Evolutionary conservation across 2,113 vertebrate species (phyloP).

Genomic region (Delphinapterus leucas): DNA sequence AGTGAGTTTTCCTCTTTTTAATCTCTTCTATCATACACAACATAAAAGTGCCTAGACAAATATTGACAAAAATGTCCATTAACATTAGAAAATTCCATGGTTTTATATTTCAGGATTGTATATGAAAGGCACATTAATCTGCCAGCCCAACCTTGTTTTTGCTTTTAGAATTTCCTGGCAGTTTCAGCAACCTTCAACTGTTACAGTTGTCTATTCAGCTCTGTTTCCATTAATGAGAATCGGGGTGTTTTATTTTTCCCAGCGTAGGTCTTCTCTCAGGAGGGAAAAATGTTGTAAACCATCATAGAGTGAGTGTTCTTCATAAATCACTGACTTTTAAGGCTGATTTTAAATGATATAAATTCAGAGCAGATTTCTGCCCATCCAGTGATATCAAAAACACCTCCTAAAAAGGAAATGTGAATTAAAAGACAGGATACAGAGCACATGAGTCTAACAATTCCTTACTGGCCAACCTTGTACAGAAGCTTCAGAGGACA

Average conservation of each 20-base stretch:
- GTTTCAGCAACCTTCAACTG: conserved; percentile 15
- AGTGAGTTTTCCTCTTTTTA: conserved; percentile 23
- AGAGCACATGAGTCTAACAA: neutral
- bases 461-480: conserved; percentile 10
- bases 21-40: conserved; percentile 16
- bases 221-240: conserved; percentile 69
- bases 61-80: conserved; percentile 51
- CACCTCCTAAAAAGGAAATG: conserved; percentile 9
- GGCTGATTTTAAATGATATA: conserved; percentile 52
- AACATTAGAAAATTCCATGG: conserved; percentile 42
- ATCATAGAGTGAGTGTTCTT: conserved; percentile 48
- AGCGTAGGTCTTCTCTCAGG: conserved; percentile 19
- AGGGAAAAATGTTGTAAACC: conserved; percentile 73
- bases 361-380: conserved; percentile 57
- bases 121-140: conserved; percentile 35
- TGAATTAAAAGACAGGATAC: neutral
- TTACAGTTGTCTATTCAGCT: conserved; percentile 44
- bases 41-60: conserved; percentile 50
- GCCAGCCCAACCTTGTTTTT: conserved; percentile 57
- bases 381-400: conserved; percentile 33
- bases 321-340: conserved; percentile 63
- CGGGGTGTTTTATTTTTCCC: conserved; percentile 68
- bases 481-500: conserved; percentile 28
- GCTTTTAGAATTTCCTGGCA: conserved; percentile 71
- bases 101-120: conserved; percentile 49